A percentile compares a stretch with the other conserved stretches of the same genome.
These are phyloP conservation scores for Porites australiensis DNA, from an alignment of 64 coral and sea anemone species.

Conservation along the genomic window DNA sequence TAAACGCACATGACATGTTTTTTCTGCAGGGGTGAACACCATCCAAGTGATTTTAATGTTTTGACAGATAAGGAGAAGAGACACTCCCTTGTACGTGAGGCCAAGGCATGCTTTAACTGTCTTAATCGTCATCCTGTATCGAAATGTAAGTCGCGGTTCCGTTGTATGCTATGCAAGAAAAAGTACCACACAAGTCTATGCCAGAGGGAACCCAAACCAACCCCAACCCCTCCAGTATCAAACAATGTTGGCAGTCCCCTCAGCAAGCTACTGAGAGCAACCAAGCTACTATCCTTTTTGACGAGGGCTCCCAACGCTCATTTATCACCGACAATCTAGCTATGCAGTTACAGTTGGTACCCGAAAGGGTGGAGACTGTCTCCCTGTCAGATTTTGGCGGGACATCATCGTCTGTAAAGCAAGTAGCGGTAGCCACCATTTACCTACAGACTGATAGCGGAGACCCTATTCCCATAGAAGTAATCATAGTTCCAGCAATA, in stretches of 20 bases:
- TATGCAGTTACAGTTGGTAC: neutral
- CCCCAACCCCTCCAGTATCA: too few species aligned
- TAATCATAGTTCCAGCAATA: constrained; percentile 46
- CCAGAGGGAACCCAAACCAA: too few species aligned
- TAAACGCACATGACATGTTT: constrained; percentile 38
- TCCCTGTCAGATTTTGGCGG: constrained; percentile 52
- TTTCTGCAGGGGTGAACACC: constrained; percentile 22
- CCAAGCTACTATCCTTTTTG: constrained; percentile 32
- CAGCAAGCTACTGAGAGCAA: too few species aligned
- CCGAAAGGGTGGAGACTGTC: constrained; percentile 8
- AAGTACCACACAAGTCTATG: constrained; percentile 64
- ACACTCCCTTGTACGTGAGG: neutral
- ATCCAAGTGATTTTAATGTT: neutral
- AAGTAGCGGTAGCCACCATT: neutral
- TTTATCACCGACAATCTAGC: constrained; percentile 59
- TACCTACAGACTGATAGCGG: neutral
- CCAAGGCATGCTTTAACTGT: constrained; percentile 44
- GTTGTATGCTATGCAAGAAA: constrained; percentile 33
- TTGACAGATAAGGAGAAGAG: constrained; percentile 40
- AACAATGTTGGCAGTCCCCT: neutral
- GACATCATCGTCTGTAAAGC: neutral
- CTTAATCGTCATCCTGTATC: constrained; percentile 41
- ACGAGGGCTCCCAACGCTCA: constrained; percentile 50
- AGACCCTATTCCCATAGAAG: constrained; percentile 34
- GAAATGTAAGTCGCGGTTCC: constrained; percentile 49